A percentile compares a stretch with the other conserved stretches of the same genome.
Evolutionary conservation across 2,888 invertebrate genomes (phyloP).

Genomic region (Coleophora deauratella): DNA sequence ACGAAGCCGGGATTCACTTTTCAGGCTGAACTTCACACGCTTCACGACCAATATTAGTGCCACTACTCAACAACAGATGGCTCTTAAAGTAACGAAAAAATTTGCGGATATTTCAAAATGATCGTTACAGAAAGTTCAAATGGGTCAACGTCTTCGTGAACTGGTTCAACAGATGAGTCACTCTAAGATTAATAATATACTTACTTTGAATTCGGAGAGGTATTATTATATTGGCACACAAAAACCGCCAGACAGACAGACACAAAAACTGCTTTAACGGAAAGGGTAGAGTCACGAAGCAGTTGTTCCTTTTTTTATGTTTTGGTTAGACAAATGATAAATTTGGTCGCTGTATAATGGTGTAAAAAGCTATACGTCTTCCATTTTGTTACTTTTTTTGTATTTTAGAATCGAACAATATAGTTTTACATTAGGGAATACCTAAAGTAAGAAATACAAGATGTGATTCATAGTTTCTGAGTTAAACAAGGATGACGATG

Average conservation of each 20-base stretch:
- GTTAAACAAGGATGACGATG: no score
- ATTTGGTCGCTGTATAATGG: no score
- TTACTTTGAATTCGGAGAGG: constrained; percentile 11
- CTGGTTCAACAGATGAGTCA: constrained; percentile 34
- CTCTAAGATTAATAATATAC: constrained; percentile 16
- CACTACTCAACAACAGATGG: constrained; percentile 56
- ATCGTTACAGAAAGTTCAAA: constrained; percentile 19
- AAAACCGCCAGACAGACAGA: constrained; percentile 8
- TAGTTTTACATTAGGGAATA: no score
- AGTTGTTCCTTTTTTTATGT: no score
- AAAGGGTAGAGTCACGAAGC: constrained; percentile 3
- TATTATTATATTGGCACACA: constrained; percentile 6
- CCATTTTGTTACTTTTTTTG: no score
- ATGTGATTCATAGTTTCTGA: no score
- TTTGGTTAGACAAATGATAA: no score
- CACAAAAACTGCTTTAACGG: constrained; percentile 11
- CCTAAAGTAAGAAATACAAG: no score
- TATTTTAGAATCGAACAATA: no score
- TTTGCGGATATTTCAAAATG: neutral
- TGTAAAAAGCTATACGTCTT: no score
- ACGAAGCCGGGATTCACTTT: constrained; percentile 24
- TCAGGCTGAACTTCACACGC: constrained; percentile 22
- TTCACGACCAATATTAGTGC: constrained; percentile 25
- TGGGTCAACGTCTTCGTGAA: constrained; percentile 39
- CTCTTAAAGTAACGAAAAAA: constrained; percentile 18